phyloP scores from a whole-genome alignment of 2,113 vertebrate genomes.

The rabbit (Oryctolagus cuniculus) region DNA sequence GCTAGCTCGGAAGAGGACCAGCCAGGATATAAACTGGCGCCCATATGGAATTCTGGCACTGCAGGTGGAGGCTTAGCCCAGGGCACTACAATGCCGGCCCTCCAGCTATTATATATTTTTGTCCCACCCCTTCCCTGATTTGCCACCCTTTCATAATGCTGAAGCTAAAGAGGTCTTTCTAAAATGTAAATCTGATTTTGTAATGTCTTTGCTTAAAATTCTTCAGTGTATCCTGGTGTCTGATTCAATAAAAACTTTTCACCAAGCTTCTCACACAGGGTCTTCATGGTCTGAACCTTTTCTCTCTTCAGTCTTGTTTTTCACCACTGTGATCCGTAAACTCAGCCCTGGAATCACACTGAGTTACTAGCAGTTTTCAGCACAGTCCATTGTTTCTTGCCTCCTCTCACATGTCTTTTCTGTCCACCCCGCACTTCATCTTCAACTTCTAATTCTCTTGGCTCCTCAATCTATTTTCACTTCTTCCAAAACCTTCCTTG shows the following conservation, averaged over 20 bases:
- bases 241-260: neutral
- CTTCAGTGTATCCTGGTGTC: neutral
- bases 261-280: neutral
- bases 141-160: neutral
- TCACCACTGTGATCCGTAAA: too few species aligned
- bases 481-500: neutral
- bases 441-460: neutral
- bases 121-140: neutral
- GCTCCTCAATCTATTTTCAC: neutral
- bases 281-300: neutral
- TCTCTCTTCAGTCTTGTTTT: neutral
- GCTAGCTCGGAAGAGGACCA: too few species aligned
- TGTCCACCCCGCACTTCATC: neutral
- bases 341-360: neutral
- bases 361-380: neutral
- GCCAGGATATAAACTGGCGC: too few species aligned
- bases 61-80: too few species aligned
- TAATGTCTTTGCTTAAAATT: neutral
- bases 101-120: too few species aligned
- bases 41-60: too few species aligned
- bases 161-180: neutral
- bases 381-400: neutral
- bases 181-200: slow-evolving; percentile 1
- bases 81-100: too few species aligned
- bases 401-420: neutral